Percentiles rank a stretch among this genome's conserved stretches.
These are phyloP conservation scores for Oikopleura vanhoeffeni DNA, from an alignment of 23 tunicate species.

Conservation along the genomic window DNA sequence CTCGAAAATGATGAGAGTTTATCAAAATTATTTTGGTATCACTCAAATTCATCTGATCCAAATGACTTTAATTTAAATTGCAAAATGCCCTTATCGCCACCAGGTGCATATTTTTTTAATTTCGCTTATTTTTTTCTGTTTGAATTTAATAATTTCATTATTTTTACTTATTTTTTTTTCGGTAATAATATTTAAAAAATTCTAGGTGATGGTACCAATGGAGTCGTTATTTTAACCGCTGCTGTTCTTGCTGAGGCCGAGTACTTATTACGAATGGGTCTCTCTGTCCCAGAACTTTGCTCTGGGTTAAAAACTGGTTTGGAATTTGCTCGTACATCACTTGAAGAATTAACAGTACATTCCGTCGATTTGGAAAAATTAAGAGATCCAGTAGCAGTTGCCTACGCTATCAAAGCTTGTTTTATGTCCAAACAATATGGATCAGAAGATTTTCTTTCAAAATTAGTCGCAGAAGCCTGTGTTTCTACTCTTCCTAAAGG, in stretches of 20 bases:
- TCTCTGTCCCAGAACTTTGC: constrained; percentile 64
- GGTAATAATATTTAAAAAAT: too few relatives aligned
- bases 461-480: constrained; percentile 62
- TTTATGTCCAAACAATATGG: constrained; percentile 88
- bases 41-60: too few relatives aligned
- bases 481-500: constrained; percentile 15
- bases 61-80: too few relatives aligned
- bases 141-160: too few relatives aligned
- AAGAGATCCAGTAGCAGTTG: constrained; percentile 29
- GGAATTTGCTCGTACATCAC: not conserved
- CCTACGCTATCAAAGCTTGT: constrained; percentile 43
- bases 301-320: not conserved
- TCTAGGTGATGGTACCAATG: constrained; percentile 86
- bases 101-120: too few relatives aligned
- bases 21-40: too few relatives aligned
- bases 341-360: not conserved
- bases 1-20: too few relatives aligned
- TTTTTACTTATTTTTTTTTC: too few relatives aligned
- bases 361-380: constrained; percentile 20
- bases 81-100: too few relatives aligned
- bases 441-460: constrained; percentile 77
- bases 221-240: constrained; percentile 39
- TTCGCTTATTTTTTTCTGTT: too few relatives aligned
- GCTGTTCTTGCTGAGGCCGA: constrained; percentile 64
- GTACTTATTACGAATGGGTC: constrained; percentile 79